Evolutionary conservation across 2,888 invertebrate genomes (phyloP).

Genomic region (Formica aserva): DNA sequence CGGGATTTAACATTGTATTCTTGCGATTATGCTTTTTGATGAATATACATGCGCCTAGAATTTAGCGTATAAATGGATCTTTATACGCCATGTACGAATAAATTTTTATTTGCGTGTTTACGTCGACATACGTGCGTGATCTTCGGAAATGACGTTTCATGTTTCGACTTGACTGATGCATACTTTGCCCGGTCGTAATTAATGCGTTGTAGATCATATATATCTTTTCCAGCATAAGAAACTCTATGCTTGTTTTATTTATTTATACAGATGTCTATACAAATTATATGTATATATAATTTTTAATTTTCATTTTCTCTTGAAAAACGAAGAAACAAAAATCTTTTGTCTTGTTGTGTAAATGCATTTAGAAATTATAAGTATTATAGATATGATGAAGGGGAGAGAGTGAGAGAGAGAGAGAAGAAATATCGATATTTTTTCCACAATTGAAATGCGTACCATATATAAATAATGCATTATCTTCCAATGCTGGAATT

Average conservation of each 20-base stretch:
- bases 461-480: slow-evolving; percentile 14
- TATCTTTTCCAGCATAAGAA: neutral
- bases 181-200: slow-evolving; percentile 8
- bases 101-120: slow-evolving; percentile 19
- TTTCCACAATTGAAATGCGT: slow-evolving; percentile 18
- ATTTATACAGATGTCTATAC: neutral
- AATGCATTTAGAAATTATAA: neutral
- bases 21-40: slow-evolving; percentile 32
- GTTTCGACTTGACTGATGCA: slow-evolving; percentile 27
- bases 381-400: neutral
- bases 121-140: slow-evolving; percentile 32
- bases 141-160: slow-evolving; percentile 33
- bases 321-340: neutral
- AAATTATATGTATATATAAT: neutral
- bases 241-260: neutral
- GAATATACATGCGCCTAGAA: slow-evolving; percentile 41
- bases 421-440: slow-evolving; percentile 1
- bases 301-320: neutral
- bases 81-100: neutral
- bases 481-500: slow-evolving; percentile 54
- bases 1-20: slow-evolving; percentile 30
- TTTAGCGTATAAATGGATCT: neutral
- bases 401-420: neutral
- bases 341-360: neutral
- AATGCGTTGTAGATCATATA: neutral